Evolutionary conservation across 2,113 vertebrate species (phyloP).

Genomic region (Microtus oregoni): DNA sequence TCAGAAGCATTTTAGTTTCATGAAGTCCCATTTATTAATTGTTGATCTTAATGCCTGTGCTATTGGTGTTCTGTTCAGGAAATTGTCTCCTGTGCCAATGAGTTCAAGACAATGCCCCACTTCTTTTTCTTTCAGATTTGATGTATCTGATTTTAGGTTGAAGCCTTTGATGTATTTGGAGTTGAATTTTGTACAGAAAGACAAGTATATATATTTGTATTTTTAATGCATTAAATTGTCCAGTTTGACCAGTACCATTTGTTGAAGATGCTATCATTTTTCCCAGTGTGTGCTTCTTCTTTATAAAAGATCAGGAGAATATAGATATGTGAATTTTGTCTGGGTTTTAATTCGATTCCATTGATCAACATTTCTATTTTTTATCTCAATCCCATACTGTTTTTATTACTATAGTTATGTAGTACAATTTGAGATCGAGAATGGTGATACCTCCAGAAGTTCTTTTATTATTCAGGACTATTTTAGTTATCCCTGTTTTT

Average conservation of each 20-base stretch:
- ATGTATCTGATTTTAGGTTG: not conserved
- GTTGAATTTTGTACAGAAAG: not conserved
- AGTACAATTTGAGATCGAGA: not conserved
- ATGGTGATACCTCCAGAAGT: not conserved
- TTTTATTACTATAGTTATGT: not conserved
- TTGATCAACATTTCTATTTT: not conserved
- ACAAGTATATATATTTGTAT: not conserved
- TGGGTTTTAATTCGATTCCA: not conserved
- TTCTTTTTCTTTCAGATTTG: not conserved
- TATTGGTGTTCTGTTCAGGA: not conserved
- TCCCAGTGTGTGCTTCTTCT: not conserved
- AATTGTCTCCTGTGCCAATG: not conserved
- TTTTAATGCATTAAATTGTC: not conserved
- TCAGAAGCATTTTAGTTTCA: not conserved
- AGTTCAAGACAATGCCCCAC: not conserved
- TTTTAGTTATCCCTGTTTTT: too few species aligned
- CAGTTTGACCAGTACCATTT: not conserved
- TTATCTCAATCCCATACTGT: not conserved
- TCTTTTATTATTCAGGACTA: too few species aligned
- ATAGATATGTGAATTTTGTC: not conserved
- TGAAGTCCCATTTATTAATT: not conserved
- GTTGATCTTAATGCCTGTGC: not conserved
- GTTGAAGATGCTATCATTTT: not conserved
- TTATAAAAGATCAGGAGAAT: not conserved
- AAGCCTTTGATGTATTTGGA: not conserved